Evolutionary conservation across 2,888 invertebrate species (phyloP), one percentile per base, ranked within the genome.

Genomic region (Meiosimyza decipiens): DNA sequence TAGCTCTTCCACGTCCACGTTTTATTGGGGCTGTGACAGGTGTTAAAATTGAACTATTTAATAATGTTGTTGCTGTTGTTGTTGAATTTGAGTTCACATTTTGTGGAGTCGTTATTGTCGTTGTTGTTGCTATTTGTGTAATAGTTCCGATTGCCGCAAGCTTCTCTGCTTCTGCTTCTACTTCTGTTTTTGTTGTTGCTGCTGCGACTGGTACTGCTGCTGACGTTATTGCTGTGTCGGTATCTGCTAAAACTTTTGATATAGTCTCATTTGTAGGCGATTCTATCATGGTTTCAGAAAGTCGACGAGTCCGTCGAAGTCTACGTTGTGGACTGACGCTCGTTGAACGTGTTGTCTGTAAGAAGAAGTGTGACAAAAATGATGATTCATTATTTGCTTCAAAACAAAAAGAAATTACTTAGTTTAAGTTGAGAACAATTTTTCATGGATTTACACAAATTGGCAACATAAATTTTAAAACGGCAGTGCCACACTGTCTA

Each of bases 1-100:
- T 82, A 75, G 80, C 82, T 62, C 82, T 83, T 50, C 82, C 82
- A 18, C 82, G 80, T 22, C 82, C 82, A 7, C 82, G 83, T 60
- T 83, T 82, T 40, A 40, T 9, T 13, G 80, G 76, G 11, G 75
- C 67, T 13, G 57, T 18, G 52, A 62, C 50, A 54, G 55, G 15
- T 67, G 55, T 57, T 67, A 55, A 11, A 16, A 57, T 49, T 16
- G 57, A n/a, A 40, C 18, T 59, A 16, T 47, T 49, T 57, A 13
- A 33, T 55, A 47, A 2, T 54, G 54, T 54, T 66, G 66, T 62
- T 51, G 72, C 47, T 62, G 47, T 47, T 64, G 63, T 57, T 62
- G 18, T 54, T 15, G 54, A 47, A 57, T 57, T 66, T 60, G 11
- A 18, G 51, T 57, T 13, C 9, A 59, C 11, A 15, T 66, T 67